Conservation (phyloP, 1,140 invertebrate species). For the Anoplolepis gracilipes region DNA sequence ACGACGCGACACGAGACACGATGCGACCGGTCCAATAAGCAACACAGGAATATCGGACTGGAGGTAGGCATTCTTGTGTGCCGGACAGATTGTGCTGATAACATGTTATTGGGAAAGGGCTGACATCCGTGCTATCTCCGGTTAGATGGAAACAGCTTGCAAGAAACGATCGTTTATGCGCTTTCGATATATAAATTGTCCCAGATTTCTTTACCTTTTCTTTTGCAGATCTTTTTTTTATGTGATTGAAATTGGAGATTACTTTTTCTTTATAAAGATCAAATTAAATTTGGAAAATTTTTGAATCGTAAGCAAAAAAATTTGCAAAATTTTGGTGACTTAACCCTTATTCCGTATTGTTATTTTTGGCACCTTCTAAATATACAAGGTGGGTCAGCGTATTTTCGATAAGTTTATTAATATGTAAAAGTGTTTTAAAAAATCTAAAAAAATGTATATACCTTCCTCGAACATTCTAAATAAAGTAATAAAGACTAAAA, state of each 20-base stretch:
- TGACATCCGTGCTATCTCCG: not conserved
- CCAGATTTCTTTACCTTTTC: not conserved
- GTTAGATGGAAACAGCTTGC: conserved; percentile 1
- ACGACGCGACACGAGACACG: conserved; percentile 24
- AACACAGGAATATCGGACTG: not conserved
- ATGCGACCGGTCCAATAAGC: conserved; percentile 17
- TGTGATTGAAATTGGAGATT: not conserved
- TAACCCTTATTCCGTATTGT: too few species aligned
- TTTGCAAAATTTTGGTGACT: not conserved
- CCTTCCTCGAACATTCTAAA: too few species aligned
- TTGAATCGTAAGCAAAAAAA: not conserved
- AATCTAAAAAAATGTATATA: too few species aligned
- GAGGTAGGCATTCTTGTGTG: conserved; percentile 33
- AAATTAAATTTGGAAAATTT: not conserved
- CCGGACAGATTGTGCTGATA: conserved; percentile 47
- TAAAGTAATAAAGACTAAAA: too few species aligned
- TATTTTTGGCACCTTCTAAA: too few species aligned
- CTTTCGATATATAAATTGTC: not conserved
- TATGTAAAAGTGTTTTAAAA: too few species aligned
- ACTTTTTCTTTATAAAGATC: not conserved
- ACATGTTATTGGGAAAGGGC: conserved; percentile 52
- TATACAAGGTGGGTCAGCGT: too few species aligned
- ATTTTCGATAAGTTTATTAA: too few species aligned
- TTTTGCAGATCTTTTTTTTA: not conserved
- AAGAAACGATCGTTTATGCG: conserved; percentile 28